Evolutionary conservation across 2,797 vertebrate genomes (phyloP).

Genomic region (Odontamblyopus rebecca): DNA sequence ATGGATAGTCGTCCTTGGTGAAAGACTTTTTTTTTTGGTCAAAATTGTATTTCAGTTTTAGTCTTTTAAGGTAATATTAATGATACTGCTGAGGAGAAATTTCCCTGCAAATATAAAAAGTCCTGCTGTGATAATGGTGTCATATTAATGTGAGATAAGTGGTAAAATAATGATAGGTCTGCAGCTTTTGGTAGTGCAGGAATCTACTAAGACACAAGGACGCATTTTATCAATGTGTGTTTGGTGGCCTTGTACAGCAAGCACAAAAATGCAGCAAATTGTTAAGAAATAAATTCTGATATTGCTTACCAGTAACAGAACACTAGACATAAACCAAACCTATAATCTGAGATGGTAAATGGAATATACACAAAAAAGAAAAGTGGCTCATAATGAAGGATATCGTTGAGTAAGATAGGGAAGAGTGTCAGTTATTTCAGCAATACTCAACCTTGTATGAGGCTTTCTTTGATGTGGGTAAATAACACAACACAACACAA

Average conservation of each 20-base stretch:
- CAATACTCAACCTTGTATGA: slow-evolving; percentile 11
- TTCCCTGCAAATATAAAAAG: not conserved
- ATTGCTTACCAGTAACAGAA: not conserved
- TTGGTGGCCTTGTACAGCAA: not conserved
- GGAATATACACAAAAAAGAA: not conserved
- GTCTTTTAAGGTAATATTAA: not conserved
- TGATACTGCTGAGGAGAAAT: not conserved
- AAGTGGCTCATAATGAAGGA: not conserved
- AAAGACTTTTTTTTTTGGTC: not conserved
- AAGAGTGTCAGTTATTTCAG: slow-evolving; percentile 9
- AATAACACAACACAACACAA: too few relatives aligned
- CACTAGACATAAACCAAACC: not conserved
- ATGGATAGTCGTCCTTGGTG: not conserved
- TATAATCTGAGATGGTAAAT: not conserved
- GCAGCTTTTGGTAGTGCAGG: not conserved
- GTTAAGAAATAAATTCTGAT: not conserved
- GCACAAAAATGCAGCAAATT: not conserved
- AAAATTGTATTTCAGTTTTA: not conserved
- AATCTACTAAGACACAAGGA: slow-evolving; percentile 18
- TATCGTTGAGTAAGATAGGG: not conserved
- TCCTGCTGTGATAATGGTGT: not conserved
- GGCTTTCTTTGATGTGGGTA: slow-evolving; percentile 31
- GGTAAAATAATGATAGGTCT: not conserved
- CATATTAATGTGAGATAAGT: not conserved
- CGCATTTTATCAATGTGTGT: not conserved